Percentiles rank a stretch among this genome's conserved stretches.
phyloP scores from a whole-genome alignment of 2,888 invertebrate species.

The Agrenia bidenticulata region DNA sequence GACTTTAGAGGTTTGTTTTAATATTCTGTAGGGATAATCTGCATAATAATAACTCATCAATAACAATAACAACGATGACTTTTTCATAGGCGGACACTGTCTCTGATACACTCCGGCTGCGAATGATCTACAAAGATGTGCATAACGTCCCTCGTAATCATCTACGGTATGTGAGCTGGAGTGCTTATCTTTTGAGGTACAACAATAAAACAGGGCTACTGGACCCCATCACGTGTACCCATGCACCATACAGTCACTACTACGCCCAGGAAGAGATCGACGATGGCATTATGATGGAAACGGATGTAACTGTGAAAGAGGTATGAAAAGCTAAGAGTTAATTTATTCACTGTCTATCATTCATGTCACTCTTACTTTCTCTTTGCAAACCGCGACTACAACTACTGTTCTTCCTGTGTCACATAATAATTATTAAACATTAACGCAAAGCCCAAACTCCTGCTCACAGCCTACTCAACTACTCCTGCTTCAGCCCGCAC shows the following conservation, averaged over 20 bases:
- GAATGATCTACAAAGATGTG: conserved; percentile 73
- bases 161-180: conserved; percentile 70
- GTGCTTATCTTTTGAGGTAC: conserved; percentile 66
- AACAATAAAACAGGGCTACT: conserved; percentile 63
- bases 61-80: background rate
- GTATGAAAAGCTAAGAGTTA: conserved; percentile 55
- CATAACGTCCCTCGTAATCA: conserved; percentile 77
- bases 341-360: conserved; percentile 1
- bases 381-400: background rate
- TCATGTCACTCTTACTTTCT: too few relatives aligned
- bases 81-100: conserved; percentile 69
- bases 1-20: conserved; percentile 60
- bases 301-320: conserved; percentile 72
- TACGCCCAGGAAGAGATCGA: conserved; percentile 77
- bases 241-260: conserved; percentile 75
- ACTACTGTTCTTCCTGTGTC: background rate
- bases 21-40: too few relatives aligned
- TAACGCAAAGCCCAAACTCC: too few relatives aligned
- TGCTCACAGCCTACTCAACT: too few relatives aligned
- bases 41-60: background rate
- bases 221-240: conserved; percentile 69
- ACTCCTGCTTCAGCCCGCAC: too few relatives aligned
- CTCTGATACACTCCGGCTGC: conserved; percentile 71
- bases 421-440: too few relatives aligned
- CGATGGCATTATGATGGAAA: conserved; percentile 79